Percentiles rank a stretch among this genome's conserved stretches.
phyloP scores from a whole-genome alignment of 2,888 invertebrate species.

The Meganola albula region DNA sequence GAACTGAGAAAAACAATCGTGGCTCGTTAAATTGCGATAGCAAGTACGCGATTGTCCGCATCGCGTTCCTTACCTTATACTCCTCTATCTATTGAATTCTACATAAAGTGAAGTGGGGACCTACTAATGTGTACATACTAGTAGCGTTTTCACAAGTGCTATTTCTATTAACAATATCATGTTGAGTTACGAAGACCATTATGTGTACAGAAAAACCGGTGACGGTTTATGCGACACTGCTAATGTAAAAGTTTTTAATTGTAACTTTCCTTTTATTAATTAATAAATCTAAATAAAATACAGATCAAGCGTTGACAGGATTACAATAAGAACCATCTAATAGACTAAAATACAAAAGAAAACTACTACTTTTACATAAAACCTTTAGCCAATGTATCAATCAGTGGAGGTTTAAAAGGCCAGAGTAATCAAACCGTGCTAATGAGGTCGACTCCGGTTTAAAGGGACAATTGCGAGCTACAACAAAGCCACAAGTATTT shows the following conservation, averaged over 20 bases:
- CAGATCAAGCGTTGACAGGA: no score
- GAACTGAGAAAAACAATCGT: constrained; percentile 76
- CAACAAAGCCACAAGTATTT: constrained; percentile 57
- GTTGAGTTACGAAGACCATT: constrained; percentile 9
- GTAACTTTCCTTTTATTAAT: no score
- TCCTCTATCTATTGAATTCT: constrained; percentile 36
- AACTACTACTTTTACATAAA: no score
- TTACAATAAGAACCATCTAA: no score
- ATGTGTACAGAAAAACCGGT: no score
- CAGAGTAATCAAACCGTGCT: constrained; percentile 58
- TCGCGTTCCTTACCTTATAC: constrained; percentile 48
- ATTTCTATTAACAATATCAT: constrained; percentile 22
- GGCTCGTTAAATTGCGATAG: constrained; percentile 73
- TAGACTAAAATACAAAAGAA: no score
- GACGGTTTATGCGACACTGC: no score
- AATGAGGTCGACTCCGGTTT: constrained; percentile 63
- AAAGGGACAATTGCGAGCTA: constrained; percentile 61
- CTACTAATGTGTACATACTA: no score
- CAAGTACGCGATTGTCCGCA: constrained; percentile 58
- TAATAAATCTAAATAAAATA: no score
- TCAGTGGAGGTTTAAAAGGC: constrained; percentile 52
- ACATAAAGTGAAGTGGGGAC: constrained; percentile 28
- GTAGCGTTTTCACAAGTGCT: no score
- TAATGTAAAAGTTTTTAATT: no score
- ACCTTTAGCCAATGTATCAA: constrained; percentile 69